Evolutionary conservation across 1,140 invertebrate genomes (phyloP).

Genomic region (Cheumatopsyche charites): DNA sequence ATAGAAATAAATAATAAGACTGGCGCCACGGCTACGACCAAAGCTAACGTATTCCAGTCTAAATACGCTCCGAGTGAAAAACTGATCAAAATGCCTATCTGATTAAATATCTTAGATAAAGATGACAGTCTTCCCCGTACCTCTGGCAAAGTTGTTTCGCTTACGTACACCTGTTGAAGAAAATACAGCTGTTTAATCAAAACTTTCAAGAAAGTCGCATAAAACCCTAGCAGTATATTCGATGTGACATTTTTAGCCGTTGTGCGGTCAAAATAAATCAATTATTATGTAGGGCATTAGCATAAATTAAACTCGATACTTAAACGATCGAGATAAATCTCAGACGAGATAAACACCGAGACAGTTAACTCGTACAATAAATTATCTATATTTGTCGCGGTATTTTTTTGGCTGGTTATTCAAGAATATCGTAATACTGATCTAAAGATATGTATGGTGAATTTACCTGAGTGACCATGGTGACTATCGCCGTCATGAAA

Average conservation of each 20-base stretch:
- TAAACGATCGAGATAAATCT: background rate
- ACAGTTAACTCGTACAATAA: background rate
- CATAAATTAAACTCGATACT: slow-evolving; percentile 3
- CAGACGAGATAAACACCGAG: background rate
- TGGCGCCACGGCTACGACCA: slow-evolving; percentile 76
- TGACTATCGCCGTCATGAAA: slow-evolving; percentile 76
- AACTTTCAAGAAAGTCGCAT: background rate
- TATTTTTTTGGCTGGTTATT: background rate
- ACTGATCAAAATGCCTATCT: slow-evolving; percentile 81
- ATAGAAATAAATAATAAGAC: slow-evolving; percentile 71
- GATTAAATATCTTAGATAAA: slow-evolving; percentile 82
- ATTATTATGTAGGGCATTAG: slow-evolving; percentile 7
- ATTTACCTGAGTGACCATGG: slow-evolving; percentile 76
- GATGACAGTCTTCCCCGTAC: slow-evolving; percentile 85
- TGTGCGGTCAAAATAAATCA: background rate
- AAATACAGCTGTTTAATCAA: slow-evolving; percentile 5
- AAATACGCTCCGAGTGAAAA: slow-evolving; percentile 81
- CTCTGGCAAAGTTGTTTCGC: slow-evolving; percentile 85
- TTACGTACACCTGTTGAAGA: slow-evolving; percentile 79
- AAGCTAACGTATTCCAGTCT: slow-evolving; percentile 80
- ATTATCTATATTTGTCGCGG: background rate
- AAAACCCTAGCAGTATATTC: background rate
- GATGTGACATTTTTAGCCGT: slow-evolving; percentile 1
- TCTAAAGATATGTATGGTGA: background rate
- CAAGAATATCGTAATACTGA: background rate